A percentile compares a stretch with the other conserved stretches of the same genome.
These are phyloP conservation scores for Bombylius major DNA, from an alignment of 2,888 invertebrate genomes.

Conservation along the genomic window DNA sequence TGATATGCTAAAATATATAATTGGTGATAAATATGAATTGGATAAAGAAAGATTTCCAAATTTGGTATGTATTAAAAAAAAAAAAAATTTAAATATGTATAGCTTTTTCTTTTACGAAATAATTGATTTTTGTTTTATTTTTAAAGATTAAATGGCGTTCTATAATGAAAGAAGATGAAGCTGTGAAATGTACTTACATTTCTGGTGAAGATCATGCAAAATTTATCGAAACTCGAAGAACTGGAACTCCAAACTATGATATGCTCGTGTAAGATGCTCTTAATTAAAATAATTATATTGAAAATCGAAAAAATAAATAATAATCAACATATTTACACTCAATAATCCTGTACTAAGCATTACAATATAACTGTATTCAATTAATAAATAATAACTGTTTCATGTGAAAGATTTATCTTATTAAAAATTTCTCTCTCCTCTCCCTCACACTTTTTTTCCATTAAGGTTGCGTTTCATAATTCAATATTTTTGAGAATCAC, in stretches of 20 bases:
- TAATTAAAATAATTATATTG: background rate
- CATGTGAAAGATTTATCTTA: background rate
- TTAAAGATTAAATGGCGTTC: slow-evolving; percentile 53
- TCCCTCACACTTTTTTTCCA: too few species aligned
- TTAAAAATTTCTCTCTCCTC: background rate
- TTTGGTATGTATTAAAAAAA: slow-evolving; percentile 39
- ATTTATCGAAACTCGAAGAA: slow-evolving; percentile 50
- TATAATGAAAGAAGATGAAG: slow-evolving; percentile 55
- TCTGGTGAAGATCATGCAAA: slow-evolving; percentile 59
- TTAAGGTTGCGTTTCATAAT: too few species aligned
- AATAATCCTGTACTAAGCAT: too few species aligned
- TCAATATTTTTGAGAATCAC: too few species aligned
- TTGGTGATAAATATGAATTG: slow-evolving; percentile 49
- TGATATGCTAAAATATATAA: slow-evolving; percentile 43
- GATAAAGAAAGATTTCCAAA: slow-evolving; percentile 50
- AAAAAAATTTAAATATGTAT: background rate
- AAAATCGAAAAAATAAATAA: background rate
- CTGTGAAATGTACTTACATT: slow-evolving; percentile 53
- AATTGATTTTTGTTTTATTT: background rate
- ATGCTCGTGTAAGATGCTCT: slow-evolving; percentile 37
- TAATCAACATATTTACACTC: background rate
- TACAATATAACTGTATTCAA: background rate
- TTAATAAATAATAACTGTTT: too few species aligned
- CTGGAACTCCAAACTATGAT: slow-evolving; percentile 58
- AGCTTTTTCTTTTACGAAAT: background rate